Evolutionary conservation across 1,140 invertebrate species (phyloP).

Genomic region (Dinothrombium tinctorium): DNA sequence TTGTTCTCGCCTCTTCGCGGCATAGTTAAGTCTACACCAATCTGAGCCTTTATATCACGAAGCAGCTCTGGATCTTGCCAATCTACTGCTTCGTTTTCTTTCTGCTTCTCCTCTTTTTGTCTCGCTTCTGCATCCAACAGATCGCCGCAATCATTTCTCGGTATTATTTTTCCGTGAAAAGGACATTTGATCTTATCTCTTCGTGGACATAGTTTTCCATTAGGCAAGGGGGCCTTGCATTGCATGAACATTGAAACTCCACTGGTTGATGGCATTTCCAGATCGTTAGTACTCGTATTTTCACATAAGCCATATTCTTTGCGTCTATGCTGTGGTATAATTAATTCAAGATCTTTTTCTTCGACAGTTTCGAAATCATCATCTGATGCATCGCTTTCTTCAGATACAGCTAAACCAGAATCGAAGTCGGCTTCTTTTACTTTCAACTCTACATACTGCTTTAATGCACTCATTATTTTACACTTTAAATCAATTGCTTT

Average conservation of each 20-base stretch:
- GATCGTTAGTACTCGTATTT: background rate
- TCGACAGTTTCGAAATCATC: constrained; percentile 22
- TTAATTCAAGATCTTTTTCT: constrained; percentile 23
- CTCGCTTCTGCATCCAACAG: constrained; percentile 14
- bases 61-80: constrained; percentile 35
- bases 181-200: constrained; percentile 36
- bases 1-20: too few species aligned
- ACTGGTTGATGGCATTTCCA: background rate
- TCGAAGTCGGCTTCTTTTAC: constrained; percentile 5
- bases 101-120: constrained; percentile 16
- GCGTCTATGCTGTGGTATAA: constrained; percentile 16
- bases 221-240: constrained; percentile 25
- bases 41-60: constrained; percentile 24
- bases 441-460: constrained; percentile 11
- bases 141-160: constrained; percentile 28
- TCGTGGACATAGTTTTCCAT: constrained; percentile 34
- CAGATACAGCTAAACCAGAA: background rate
- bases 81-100: constrained; percentile 21
- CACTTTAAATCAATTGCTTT: constrained; percentile 15
- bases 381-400: constrained; percentile 13
- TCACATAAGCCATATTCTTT: constrained; percentile 14
- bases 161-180: constrained; percentile 35
- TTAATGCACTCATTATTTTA: constrained; percentile 3
- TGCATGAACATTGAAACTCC: background rate
- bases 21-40: constrained; percentile 21